Evolutionary conservation across 1,140 invertebrate species (phyloP).

Genomic region (Spodoptera litura): DNA sequence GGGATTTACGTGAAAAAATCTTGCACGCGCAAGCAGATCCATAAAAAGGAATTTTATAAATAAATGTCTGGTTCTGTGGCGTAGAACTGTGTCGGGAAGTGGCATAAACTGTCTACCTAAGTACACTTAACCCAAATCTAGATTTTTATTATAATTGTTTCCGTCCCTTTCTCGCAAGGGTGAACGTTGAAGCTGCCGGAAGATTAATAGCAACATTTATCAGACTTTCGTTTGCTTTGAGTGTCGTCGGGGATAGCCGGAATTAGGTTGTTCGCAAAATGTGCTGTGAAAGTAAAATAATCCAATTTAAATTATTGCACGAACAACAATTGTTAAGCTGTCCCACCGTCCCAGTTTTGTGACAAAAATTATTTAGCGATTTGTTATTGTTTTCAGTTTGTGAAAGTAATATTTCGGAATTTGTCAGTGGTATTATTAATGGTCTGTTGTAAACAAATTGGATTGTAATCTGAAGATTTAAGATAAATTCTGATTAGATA

Average conservation of each 20-base stretch:
- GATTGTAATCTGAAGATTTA: too few species aligned
- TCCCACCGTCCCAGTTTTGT: conserved; percentile 13
- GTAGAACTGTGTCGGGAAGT: conserved; percentile 32
- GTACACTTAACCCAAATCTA: conserved; percentile 58
- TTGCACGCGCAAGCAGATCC: conserved; percentile 18
- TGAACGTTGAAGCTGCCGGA: conserved; percentile 56
- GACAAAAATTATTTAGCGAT: conserved; percentile 39
- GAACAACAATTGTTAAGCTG: conserved; percentile 49
- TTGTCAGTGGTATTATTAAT: background rate
- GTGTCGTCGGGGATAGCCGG: conserved; percentile 72
- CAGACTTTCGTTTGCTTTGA: conserved; percentile 76
- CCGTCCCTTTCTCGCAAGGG: conserved; percentile 58
- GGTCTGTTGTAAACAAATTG: background rate
- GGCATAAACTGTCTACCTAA: conserved; percentile 43
- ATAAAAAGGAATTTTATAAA: conserved; percentile 47
- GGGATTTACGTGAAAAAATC: conserved; percentile 20
- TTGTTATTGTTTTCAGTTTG: conserved; percentile 18
- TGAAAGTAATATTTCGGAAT: background rate
- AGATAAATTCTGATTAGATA: too few species aligned
- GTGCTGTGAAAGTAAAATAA: conserved; percentile 67
- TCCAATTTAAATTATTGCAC: conserved; percentile 70
- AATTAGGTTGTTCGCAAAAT: conserved; percentile 71
- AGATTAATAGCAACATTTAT: conserved; percentile 77
- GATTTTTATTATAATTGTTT: conserved; percentile 68
- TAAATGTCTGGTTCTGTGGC: conserved; percentile 31